Conservation (phyloP, 1,140 invertebrate species). For the Drosophila sp. region DNA sequence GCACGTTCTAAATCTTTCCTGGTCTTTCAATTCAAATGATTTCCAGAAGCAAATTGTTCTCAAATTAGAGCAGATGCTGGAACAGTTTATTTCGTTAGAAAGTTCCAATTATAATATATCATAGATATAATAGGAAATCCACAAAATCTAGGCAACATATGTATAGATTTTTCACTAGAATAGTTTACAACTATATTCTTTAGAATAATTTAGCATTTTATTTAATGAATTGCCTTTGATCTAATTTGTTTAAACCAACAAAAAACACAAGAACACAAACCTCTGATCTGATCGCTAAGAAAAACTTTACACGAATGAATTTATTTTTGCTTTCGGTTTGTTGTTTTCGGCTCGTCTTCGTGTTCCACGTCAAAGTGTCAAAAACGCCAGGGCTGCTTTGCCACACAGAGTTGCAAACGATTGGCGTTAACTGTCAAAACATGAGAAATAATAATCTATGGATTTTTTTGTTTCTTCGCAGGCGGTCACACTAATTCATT, state of each 20-base stretch:
- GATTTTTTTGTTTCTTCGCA: not conserved
- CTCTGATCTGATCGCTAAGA: constrained; percentile 24
- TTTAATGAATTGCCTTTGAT: constrained; percentile 19
- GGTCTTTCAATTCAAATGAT: not conserved
- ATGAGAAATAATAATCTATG: too few species aligned
- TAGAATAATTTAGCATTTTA: constrained; percentile 3
- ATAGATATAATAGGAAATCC: not conserved
- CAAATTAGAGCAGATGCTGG: not conserved
- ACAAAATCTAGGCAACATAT: not conserved
- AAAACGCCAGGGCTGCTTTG: constrained; percentile 41
- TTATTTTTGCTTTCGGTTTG: constrained; percentile 14
- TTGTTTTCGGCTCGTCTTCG: constrained; percentile 37
- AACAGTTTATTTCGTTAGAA: not conserved
- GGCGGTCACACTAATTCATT: not conserved
- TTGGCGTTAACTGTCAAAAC: not conserved
- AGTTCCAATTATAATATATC: not conserved
- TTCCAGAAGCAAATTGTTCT: not conserved
- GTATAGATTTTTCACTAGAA: not conserved
- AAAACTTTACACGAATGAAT: constrained; percentile 57
- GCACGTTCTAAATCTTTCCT: not conserved
- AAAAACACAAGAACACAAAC: constrained; percentile 42
- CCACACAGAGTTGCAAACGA: constrained; percentile 30
- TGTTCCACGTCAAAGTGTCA: constrained; percentile 69
- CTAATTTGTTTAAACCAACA: not conserved
- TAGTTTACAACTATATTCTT: not conserved